phyloP scores from a whole-genome alignment of 2,888 invertebrate genomes.

The Pandemis heparana region DNA sequence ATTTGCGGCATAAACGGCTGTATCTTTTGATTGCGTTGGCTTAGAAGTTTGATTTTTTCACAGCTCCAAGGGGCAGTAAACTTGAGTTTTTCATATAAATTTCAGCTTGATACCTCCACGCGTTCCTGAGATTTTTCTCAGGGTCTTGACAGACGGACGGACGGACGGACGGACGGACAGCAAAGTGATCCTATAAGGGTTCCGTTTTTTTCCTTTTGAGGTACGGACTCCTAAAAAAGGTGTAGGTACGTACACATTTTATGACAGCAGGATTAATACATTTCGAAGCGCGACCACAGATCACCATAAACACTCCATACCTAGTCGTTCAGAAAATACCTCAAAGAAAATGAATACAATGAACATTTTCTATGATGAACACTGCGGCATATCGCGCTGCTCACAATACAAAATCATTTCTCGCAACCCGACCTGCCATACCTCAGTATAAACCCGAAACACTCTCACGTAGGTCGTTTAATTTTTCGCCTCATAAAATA shows the following conservation, averaged over 20 bases:
- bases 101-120: no score
- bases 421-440: slow-evolving; percentile 4
- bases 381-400: not conserved
- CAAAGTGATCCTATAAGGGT: no score
- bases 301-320: not conserved
- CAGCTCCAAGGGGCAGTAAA: no score
- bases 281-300: not conserved
- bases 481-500: slow-evolving; percentile 48
- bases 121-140: no score
- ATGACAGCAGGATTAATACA: not conserved
- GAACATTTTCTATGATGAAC: not conserved
- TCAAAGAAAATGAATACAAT: not conserved
- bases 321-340: not conserved
- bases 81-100: no score
- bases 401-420: slow-evolving; percentile 8
- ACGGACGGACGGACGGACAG: no score
- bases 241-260: not conserved
- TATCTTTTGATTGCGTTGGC: no score
- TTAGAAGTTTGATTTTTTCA: no score
- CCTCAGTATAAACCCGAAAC: not conserved
- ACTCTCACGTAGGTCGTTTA: slow-evolving; percentile 41
- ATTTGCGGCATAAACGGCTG: no score
- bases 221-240: no score
- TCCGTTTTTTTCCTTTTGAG: no score
- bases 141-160: no score